Base-by-base conservation (phyloP, 2,113 vertebrate species). In the Calyptomena viridis region DNA sequence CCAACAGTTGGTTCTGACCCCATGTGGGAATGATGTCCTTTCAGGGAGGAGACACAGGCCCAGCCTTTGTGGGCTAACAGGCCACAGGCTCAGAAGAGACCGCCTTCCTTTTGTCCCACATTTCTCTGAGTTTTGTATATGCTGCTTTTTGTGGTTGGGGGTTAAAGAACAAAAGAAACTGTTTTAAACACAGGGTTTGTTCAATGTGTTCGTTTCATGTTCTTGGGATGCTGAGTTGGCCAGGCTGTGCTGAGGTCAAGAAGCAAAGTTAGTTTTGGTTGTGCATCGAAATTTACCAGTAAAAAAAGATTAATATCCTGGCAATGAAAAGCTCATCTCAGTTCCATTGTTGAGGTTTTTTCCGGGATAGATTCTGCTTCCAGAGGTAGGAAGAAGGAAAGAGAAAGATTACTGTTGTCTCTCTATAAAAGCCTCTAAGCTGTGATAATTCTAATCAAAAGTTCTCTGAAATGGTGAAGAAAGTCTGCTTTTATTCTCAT, bases 181-280 rank as follows among this genome's bases (percentile, higher is more conserved):
- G 87, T 95, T 72, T 76, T 76, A 93, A 95, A 39, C 44, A 95
- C 49, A 73, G 80, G 59, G 64, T 89, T 81, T 91, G 73, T 67
- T 88, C 73, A 25, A 69, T 8, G 8, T 44, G 18, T 87, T 92
- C 79, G 31, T 62, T 74, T 95, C 68, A 27, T 86, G 44, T 69
- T 71, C 67, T n/a, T 74, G 74, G 66, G 84, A 60, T 63, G 77
- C 62, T 88, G 78, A 95, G 81, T 12, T 93, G 95, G 46, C 76
- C 6, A 3, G 58, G 24, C 52, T 35, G 11, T 4, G 19, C 42
- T 9, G 8, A 84, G 87, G 71, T 83, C 59, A 66, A 55, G 53
- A 84, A 74, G 24, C 30, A 5, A 82, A 58, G 16, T 12, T 88
- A n/a, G 40, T 86, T 88, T 79, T 78, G 50, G 21, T 77, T 76